Evolutionary conservation across 2,888 invertebrate species (phyloP).

Genomic region (Epicampocera succincta): DNA sequence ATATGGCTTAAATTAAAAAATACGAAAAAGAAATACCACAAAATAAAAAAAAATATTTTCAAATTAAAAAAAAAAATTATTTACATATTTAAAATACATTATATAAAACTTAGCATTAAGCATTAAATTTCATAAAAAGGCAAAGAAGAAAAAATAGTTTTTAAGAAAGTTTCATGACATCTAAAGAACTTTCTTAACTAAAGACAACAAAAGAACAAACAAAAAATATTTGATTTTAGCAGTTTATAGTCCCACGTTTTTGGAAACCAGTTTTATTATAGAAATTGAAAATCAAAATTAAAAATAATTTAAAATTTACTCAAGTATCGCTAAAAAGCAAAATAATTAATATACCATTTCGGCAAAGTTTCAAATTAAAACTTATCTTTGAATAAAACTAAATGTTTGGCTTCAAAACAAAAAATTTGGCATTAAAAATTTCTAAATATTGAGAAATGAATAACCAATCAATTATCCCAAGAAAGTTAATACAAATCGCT

Average conservation of each 20-base stretch:
- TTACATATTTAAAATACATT: conserved; percentile 42
- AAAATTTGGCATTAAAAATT: conserved; percentile 5
- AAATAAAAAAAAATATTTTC: conserved; percentile 47
- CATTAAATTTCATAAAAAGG: conserved; percentile 12
- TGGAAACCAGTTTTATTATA: conserved; percentile 56
- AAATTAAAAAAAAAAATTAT: conserved; percentile 35
- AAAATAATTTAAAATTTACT: conserved; percentile 60
- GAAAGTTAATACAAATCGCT: conserved; percentile 20
- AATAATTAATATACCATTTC: conserved; percentile 25
- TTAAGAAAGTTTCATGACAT: conserved; percentile 57
- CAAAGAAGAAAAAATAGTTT: conserved; percentile 1
- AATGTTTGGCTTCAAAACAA: conserved; percentile 49
- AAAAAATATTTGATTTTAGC: conserved; percentile 21
- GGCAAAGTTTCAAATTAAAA: conserved; percentile 28
- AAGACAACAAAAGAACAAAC: neutral
- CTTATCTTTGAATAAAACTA: conserved; percentile 8
- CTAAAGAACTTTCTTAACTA: conserved; percentile 16
- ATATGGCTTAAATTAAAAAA: conserved; percentile 61
- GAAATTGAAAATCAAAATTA: conserved; percentile 57
- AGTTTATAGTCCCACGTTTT: conserved; percentile 42
- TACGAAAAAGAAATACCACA: conserved; percentile 38
- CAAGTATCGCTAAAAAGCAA: conserved; percentile 34
- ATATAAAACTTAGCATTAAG: conserved; percentile 38
- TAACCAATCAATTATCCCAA: neutral
- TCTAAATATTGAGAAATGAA: neutral